Evolutionary conservation across 2,113 vertebrate species (phyloP), one percentile per base, ranked within the genome.

Genomic region (Asarcornis scutulata): DNA sequence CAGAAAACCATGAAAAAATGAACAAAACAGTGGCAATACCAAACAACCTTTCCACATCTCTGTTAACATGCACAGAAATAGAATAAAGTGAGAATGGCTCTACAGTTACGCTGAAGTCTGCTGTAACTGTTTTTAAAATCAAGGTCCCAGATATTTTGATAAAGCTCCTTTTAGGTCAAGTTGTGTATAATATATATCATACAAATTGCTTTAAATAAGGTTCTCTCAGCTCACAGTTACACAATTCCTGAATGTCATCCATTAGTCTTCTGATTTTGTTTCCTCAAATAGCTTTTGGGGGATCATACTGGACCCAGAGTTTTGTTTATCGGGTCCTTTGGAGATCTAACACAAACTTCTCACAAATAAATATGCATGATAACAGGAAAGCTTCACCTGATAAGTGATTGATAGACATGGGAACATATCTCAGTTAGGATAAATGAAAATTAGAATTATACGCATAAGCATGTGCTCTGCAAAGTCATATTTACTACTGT

Each of bases 21-120:
- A 93, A 92, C 77, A 82, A 95, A 95, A 76, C 93, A 76, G 95
- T 87, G 86, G 93, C 62, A 69, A 95, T 20, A 82, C 91, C 94
- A 92, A 91, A 89, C 95, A 95, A 93, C 93, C 93, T 96, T 95
- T 97, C 94, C 91, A 95, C 91, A 95, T 96, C 91, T 81, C 81
- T 93, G 95, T 86, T 91, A 96, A 92, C 93, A 29, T 87, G 94
- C 84, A 93, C 94, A 91, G 86, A 97, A 97, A 97, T 97, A 97
- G 96, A 89, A 93, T 82, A 92, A 95, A 91, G 95, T 96, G 96
- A 95, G 91, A 95, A 95, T 87, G 74, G 95, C 66, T 97, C 86
- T 74, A 89, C 73, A 66, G 87, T 87, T 79, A 86, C 63, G 64
- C 5, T 94, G 88, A 94, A 92, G 77, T 75, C 86, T 93, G 94